Evolutionary conservation across 2,113 vertebrate species (phyloP), one percentile per base, ranked within the genome.

Genomic region (Neopipo cinnamomea): DNA sequence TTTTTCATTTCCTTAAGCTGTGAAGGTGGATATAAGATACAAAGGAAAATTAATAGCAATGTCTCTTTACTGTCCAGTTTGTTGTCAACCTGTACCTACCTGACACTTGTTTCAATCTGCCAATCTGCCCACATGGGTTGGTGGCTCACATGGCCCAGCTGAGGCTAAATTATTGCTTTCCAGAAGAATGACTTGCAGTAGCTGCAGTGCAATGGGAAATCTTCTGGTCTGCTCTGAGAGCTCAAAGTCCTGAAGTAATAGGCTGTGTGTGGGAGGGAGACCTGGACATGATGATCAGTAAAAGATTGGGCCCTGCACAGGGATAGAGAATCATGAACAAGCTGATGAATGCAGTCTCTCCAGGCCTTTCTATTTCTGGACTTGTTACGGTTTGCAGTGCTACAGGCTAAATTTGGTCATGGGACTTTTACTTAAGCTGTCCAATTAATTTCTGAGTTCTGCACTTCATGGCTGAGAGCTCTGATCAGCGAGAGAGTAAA

Each of bases 381-480:
- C 83, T 73, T 86, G 72, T 58, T 91, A 76, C 0, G 2, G 55
- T 72, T 90, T 88, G 42, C 65, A 92, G 55, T 24, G 42, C 94
- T 88, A 41, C 68, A 71, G 85, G 94, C 74, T 83, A 93, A 41
- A 94, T 79, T 73, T 58, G 85, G 71, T 76, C 59, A 77, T 74
- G 59, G 77, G 77, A 68, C 56, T 87, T 92, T 75, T 94, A 47
- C 65, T 79, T 58, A 63, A 88, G 83, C 59, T 12, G 1, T 87
- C 62, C 78, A 68, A 87, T 89, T 78, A 78, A 82, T 89, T 85
- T 89, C 37, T 56, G 76, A 87, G 63, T 90, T 79, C 72, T 68
- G 82, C 23, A 53, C 49, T 83, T 88, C 73, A 76, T 58, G 72
- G 79, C 55, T 88, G 76, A 95, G 87, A 49, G 80, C 80, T 91